A percentile compares a stretch with the other conserved stretches of the same genome.
Conservation (phyloP, 2,113 vertebrate genomes). For the Sebastes schlegelii region DNA sequence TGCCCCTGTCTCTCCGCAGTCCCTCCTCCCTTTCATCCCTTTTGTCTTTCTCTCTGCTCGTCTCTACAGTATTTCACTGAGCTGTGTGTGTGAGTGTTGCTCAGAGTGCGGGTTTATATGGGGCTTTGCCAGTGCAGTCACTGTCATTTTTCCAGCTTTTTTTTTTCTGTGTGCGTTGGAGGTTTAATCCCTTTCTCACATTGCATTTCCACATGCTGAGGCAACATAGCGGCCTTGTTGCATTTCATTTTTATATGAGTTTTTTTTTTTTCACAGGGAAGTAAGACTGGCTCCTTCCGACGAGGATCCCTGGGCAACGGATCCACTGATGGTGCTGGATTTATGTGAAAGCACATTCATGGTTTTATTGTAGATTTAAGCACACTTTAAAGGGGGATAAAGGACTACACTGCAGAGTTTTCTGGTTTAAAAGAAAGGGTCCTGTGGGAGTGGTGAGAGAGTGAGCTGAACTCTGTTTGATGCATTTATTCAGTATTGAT, state of each 20-base stretch:
- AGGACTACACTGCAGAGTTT: conserved; percentile 46
- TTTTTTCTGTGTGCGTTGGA: conserved; percentile 60
- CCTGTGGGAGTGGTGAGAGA: conserved; percentile 36
- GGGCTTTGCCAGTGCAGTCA: conserved; percentile 43
- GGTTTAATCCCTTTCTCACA: conserved; percentile 72
- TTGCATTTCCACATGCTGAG: conserved; percentile 69
- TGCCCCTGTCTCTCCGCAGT: conserved; percentile 36
- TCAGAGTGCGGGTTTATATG: conserved; percentile 47
- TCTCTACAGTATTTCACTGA: conserved; percentile 60
- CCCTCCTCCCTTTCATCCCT: conserved; percentile 33
- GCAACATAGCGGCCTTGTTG: conserved; percentile 52
- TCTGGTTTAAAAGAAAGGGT: conserved; percentile 45
- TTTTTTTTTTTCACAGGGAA: conserved; percentile 59
- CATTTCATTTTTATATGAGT: conserved; percentile 12
- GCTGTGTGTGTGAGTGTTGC: conserved; percentile 33
- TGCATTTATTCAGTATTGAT: conserved; percentile 35
- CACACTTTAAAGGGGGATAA: conserved; percentile 62
- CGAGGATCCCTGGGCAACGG: conserved; percentile 58
- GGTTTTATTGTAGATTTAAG: conserved; percentile 69
- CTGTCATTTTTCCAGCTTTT: conserved; percentile 54
- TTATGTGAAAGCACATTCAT: conserved; percentile 70
- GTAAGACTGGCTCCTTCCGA: conserved; percentile 44
- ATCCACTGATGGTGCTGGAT: conserved; percentile 64
- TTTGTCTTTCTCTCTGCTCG: conserved; percentile 29
- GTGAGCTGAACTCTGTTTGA: conserved; percentile 27